phyloP scores from a whole-genome alignment of 2,797 vertebrate species.

The Cuniculus paca region DNA sequence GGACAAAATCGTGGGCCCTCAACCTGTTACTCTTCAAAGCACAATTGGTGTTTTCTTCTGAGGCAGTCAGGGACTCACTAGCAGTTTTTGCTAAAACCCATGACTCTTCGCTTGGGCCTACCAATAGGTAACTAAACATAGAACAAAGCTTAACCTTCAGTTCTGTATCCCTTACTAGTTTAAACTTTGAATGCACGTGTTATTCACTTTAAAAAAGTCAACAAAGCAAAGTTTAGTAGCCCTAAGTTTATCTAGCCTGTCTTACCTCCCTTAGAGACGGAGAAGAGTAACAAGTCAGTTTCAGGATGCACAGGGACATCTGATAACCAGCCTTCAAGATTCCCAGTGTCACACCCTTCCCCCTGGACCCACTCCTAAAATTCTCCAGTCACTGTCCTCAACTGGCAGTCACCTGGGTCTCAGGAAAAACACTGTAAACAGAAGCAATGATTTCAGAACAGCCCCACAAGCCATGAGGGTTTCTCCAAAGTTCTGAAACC shows the following conservation, averaged over 20 bases:
- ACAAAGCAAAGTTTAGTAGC: not conserved
- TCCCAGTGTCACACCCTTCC: not conserved
- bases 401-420: not conserved
- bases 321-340: not conserved
- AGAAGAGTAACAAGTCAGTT: not conserved
- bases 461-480: not conserved
- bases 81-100: not conserved
- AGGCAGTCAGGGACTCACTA: not conserved
- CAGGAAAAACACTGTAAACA: not conserved
- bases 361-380: not conserved
- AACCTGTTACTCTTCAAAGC: not conserved
- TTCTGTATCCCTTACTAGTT: not conserved
- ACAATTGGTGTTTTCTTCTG: not conserved
- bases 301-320: not conserved
- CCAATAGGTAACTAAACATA: not conserved
- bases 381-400: not conserved
- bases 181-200: not conserved
- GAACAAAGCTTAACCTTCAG: not conserved
- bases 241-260: not conserved
- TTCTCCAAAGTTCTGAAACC: not conserved
- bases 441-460: not conserved
- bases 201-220: not conserved
- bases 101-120: not conserved
- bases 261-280: not conserved
- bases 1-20: not conserved